phyloP scores from a whole-genome alignment of 2,888 invertebrate genomes.

The Drosophila quinaria region DNA sequence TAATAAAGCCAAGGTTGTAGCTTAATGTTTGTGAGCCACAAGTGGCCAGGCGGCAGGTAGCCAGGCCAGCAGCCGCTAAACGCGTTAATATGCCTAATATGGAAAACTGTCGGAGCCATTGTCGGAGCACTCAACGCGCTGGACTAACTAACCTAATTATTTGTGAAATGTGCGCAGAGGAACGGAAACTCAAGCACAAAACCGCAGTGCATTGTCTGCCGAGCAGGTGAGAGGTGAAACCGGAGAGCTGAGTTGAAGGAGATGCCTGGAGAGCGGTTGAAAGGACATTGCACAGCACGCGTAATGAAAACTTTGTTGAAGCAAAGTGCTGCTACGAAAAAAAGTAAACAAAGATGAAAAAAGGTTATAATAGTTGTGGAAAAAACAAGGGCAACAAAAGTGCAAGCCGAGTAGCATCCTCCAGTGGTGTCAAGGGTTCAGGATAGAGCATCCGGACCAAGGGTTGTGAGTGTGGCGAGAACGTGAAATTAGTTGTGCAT shows the following conservation, averaged over 20 bases:
- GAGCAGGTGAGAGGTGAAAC: slow-evolving; percentile 65
- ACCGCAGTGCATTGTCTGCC: slow-evolving; percentile 70
- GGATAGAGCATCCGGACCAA: slow-evolving; percentile 31
- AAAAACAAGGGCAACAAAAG: slow-evolving; percentile 11
- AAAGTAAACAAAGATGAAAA: slow-evolving; percentile 10
- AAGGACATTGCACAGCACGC: slow-evolving; percentile 56
- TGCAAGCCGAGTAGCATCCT: slow-evolving; percentile 49
- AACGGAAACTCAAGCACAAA: slow-evolving; percentile 37
- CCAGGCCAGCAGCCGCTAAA: slow-evolving; percentile 33
- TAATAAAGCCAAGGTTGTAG: slow-evolving; percentile 7
- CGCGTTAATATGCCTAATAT: slow-evolving; percentile 69
- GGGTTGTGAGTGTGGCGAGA: slow-evolving; percentile 64
- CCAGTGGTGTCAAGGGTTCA: slow-evolving; percentile 56
- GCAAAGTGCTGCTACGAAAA: slow-evolving; percentile 43
- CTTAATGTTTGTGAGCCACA: slow-evolving; percentile 10
- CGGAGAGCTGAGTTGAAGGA: slow-evolving; percentile 24
- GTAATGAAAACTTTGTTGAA: slow-evolving; percentile 75
- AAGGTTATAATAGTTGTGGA: slow-evolving; percentile 4
- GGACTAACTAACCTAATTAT: slow-evolving; percentile 78
- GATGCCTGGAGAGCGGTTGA: slow-evolving; percentile 28
- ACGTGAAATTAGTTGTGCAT: slow-evolving; percentile 75
- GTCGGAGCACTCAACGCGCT: slow-evolving; percentile 50
- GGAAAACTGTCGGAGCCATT: slow-evolving; percentile 50
- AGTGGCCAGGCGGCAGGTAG: slow-evolving; percentile 37
- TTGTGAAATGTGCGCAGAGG: slow-evolving; percentile 62